phyloP scores from a whole-genome alignment of 2,113 vertebrate genomes.

The Pygoscelis adeliae region DNA sequence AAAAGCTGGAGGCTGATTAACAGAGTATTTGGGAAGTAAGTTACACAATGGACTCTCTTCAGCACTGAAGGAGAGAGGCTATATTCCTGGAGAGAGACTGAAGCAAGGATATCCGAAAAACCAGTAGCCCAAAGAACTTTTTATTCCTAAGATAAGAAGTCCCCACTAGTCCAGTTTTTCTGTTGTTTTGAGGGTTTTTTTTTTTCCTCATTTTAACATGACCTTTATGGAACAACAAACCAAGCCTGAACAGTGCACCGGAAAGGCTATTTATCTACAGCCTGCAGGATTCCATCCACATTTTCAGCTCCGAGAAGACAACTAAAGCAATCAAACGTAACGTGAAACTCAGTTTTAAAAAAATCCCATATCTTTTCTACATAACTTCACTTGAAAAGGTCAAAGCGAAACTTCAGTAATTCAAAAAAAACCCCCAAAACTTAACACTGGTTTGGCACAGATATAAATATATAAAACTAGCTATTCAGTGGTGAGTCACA shows the following conservation, averaged over 20 bases:
- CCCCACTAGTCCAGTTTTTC: background rate
- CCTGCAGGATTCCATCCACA: background rate
- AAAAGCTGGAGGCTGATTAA: background rate
- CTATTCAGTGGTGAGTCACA: background rate
- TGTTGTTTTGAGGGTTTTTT: background rate
- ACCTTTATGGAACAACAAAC: background rate
- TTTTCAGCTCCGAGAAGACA: background rate
- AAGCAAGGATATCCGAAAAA: background rate
- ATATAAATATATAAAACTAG: fast-evolving
- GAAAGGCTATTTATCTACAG: background rate
- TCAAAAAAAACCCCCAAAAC: background rate
- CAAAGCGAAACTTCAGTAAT: background rate
- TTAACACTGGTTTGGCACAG: background rate
- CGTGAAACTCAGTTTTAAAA: background rate
- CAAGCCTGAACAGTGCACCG: background rate
- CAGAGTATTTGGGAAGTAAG: background rate
- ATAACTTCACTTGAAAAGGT: background rate
- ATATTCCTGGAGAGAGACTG: background rate
- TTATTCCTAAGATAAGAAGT: background rate
- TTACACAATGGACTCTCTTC: background rate
- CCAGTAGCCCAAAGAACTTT: background rate
- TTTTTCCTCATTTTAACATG: background rate
- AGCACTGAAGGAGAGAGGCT: background rate
- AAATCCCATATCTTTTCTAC: background rate
- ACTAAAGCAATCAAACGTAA: background rate